phyloP scores from a whole-genome alignment of 2,888 invertebrate species.

The Sphaerophoria taeniata region DNA sequence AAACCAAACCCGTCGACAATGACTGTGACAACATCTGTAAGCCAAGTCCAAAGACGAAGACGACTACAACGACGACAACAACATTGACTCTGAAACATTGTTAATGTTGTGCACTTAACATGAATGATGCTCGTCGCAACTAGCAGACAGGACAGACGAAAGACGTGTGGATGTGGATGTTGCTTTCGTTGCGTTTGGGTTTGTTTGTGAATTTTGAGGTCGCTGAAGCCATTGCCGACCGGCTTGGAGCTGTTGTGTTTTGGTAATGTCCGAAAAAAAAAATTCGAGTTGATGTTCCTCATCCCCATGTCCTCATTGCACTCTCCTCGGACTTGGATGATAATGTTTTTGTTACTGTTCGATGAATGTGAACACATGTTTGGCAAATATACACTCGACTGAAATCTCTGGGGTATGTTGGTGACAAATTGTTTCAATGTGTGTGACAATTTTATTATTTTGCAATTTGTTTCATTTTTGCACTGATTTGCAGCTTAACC shows the following conservation, averaged over 20 bases:
- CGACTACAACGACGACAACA: conserved; percentile 54
- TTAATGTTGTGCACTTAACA: conserved; percentile 74
- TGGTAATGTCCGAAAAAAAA: conserved; percentile 38
- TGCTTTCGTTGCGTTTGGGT: too few species aligned
- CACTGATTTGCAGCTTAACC: too few species aligned
- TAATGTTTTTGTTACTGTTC: conserved; percentile 34
- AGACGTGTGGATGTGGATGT: too few species aligned
- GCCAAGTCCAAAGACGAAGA: conserved; percentile 62
- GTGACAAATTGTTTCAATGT: conserved; percentile 66
- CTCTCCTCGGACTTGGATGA: background rate
- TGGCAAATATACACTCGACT: conserved; percentile 53
- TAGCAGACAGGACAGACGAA: background rate
- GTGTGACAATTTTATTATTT: conserved; percentile 54
- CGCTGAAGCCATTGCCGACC: conserved; percentile 3
- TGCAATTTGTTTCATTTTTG: background rate
- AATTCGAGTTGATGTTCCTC: conserved; percentile 8
- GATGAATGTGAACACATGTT: conserved; percentile 66
- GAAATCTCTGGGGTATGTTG: conserved; percentile 69
- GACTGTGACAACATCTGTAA: conserved; percentile 73
- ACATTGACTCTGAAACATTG: conserved; percentile 66
- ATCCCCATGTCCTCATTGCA: conserved; percentile 10
- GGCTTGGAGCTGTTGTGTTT: background rate
- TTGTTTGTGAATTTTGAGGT: background rate
- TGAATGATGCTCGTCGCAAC: conserved; percentile 66
- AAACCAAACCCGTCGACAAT: conserved; percentile 61